Percentiles rank a stretch among this genome's conserved stretches.
Conservation (phyloP, 2,888 invertebrate species). For the Aspidapion aeneum region DNA sequence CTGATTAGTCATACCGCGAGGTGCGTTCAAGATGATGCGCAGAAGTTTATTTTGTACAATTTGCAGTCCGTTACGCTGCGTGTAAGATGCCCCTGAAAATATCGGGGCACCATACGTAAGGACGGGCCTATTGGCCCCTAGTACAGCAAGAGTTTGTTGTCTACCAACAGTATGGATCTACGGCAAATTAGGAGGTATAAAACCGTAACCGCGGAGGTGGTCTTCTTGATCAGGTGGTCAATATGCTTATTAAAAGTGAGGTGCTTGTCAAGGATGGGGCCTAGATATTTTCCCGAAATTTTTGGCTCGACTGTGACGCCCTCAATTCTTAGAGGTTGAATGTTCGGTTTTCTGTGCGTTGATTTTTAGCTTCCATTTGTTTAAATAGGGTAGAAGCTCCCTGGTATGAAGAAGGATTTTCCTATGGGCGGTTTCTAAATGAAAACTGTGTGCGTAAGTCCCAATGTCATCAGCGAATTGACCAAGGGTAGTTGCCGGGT, state of each 20-base stretch:
- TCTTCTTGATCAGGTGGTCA: background rate
- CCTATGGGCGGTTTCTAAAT: background rate
- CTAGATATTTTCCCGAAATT: background rate
- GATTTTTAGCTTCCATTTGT: slow-evolving; percentile 10
- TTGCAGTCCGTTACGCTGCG: background rate
- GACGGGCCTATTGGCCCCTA: slow-evolving; percentile 3
- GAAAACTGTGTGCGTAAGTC: background rate
- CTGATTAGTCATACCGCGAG: too few species aligned
- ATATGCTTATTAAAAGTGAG: slow-evolving; percentile 4
- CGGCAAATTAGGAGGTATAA: slow-evolving; percentile 1
- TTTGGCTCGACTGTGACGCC: background rate
- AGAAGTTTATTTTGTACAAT: background rate
- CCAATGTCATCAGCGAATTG: background rate
- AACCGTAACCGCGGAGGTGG: slow-evolving; percentile 1
- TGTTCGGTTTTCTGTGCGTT: slow-evolving; percentile 7
- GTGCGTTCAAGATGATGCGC: too few species aligned
- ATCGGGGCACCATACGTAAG: background rate
- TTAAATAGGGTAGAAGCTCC: slow-evolving; percentile 6
- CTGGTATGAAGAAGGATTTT: background rate
- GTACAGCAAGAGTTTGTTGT: slow-evolving; percentile 2
- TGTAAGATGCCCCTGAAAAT: background rate
- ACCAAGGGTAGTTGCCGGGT: background rate
- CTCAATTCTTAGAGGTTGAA: background rate
- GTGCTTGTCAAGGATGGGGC: background rate
- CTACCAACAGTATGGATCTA: background rate